Conservation (phyloP, 2,797 vertebrate genomes). For the Anniella stebbinsi region DNA sequence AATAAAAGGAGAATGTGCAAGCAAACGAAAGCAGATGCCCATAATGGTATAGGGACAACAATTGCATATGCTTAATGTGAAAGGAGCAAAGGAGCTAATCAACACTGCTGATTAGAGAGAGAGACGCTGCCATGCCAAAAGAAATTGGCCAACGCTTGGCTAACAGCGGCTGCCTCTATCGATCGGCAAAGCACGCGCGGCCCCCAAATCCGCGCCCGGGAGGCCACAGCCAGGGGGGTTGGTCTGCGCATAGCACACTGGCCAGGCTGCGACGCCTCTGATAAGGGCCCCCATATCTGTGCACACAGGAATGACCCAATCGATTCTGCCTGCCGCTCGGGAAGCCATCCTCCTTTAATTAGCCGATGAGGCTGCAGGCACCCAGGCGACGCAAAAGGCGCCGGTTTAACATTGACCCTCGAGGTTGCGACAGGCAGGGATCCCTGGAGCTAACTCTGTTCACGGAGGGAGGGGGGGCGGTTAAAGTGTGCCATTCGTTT, state of each 20-base stretch:
- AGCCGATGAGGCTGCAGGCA: constrained; percentile 65
- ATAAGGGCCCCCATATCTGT: neutral
- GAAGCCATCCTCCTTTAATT: constrained; percentile 60
- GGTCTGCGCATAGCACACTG: constrained; percentile 49
- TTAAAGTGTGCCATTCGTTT: constrained; percentile 44
- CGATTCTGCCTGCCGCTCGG: constrained; percentile 57
- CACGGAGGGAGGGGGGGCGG: constrained; percentile 57
- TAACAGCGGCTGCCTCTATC: constrained; percentile 57
- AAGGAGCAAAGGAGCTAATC: too few species aligned
- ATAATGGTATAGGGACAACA: too few species aligned
- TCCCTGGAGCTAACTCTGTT: constrained; percentile 62
- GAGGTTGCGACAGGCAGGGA: constrained; percentile 65
- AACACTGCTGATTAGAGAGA: too few species aligned
- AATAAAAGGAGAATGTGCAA: too few species aligned
- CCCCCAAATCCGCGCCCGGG: too few species aligned
- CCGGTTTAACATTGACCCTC: constrained; percentile 68
- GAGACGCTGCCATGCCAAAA: constrained; percentile 37
- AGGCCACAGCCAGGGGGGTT: constrained; percentile 52
- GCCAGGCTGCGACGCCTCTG: constrained; percentile 33
- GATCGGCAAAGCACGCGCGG: neutral
- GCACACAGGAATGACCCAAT: constrained; percentile 6
- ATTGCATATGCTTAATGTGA: too few species aligned
- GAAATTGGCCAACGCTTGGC: constrained; percentile 47
- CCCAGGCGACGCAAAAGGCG: constrained; percentile 65
- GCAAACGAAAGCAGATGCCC: too few species aligned